Percentiles rank a stretch among this genome's conserved stretches.
Conservation (phyloP, 2,888 invertebrate genomes). For the Hermaeophaga mercurialis region DNA sequence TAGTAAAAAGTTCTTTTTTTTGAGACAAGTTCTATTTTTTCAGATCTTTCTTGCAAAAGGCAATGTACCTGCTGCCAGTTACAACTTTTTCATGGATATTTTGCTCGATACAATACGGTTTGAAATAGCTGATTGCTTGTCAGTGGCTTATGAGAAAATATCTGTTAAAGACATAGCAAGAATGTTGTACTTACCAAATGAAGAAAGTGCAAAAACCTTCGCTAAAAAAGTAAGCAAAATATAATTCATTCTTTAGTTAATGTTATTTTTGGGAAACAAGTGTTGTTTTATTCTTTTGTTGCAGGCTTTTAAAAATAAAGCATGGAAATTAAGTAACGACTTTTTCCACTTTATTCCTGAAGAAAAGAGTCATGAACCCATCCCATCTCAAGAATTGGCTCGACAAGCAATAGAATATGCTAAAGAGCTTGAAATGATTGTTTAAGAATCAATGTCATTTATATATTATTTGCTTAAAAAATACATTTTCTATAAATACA, state of each 20-base stretch:
- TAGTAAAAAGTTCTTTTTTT: no score
- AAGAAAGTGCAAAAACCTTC: conserved; percentile 79
- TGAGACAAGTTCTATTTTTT: no score
- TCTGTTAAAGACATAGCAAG: conserved; percentile 85
- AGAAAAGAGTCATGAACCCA: conserved; percentile 73
- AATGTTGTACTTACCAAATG: conserved; percentile 82
- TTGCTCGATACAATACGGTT: conserved; percentile 92
- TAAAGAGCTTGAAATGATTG: conserved; percentile 98
- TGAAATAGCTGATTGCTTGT: conserved; percentile 96
- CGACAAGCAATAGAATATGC: conserved; percentile 96
- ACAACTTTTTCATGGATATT: conserved; percentile 96
- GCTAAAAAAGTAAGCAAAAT: conserved; percentile 70
- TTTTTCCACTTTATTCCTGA: conserved; percentile 83
- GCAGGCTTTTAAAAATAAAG: conserved; percentile 64
- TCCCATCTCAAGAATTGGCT: conserved; percentile 90
- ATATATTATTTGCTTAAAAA: conserved; percentile 22
- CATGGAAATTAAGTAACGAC: conserved; percentile 80
- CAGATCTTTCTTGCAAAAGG: conserved; percentile 88
- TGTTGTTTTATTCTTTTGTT: conserved; percentile 13
- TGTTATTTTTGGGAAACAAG: conserved; percentile 8
- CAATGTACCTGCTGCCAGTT: conserved; percentile 94
- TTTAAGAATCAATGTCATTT: conserved; percentile 63
- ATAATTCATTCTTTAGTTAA: background rate
- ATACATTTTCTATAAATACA: conserved; percentile 21
- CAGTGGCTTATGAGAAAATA: conserved; percentile 93